phyloP scores from a whole-genome alignment of 2,113 vertebrate genomes.

The Caranx melampygus region DNA sequence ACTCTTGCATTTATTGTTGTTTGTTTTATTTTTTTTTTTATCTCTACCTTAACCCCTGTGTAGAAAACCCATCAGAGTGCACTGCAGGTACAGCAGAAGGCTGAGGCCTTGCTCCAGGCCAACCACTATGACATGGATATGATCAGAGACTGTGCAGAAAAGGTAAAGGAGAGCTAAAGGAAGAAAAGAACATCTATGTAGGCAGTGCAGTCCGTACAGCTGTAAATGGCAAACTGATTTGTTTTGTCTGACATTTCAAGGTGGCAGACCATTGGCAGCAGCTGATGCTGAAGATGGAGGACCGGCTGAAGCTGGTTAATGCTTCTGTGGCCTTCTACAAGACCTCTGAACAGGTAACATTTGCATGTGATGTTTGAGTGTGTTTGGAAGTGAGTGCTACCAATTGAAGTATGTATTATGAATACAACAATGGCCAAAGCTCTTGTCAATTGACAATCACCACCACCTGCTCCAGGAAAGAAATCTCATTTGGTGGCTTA shows the following conservation, averaged over 20 bases:
- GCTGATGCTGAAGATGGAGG: slow-evolving; percentile 99
- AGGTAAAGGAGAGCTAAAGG: slow-evolving; percentile 67
- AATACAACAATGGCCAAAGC: too few species aligned
- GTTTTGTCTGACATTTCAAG: slow-evolving; percentile 49
- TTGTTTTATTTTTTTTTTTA: neutral
- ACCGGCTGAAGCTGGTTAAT: slow-evolving; percentile 97
- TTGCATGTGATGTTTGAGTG: neutral
- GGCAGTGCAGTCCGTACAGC: neutral
- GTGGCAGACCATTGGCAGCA: slow-evolving; percentile 99
- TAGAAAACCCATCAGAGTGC: slow-evolving; percentile 99
- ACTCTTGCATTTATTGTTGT: slow-evolving; percentile 26
- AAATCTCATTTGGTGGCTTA: too few species aligned
- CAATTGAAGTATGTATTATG: too few species aligned
- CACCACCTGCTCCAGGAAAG: too few species aligned
- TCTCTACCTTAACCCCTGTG: slow-evolving; percentile 6
- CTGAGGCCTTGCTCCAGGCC: slow-evolving; percentile 94
- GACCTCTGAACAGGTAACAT: slow-evolving; percentile 95
- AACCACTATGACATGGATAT: slow-evolving; percentile 98
- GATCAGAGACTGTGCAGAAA: slow-evolving; percentile 98
- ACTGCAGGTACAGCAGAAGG: slow-evolving; percentile 99
- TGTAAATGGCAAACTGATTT: neutral
- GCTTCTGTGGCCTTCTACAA: slow-evolving; percentile 99
- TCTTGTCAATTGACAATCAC: too few species aligned
- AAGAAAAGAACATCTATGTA: neutral
- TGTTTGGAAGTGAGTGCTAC: neutral